These are phyloP conservation scores for Stegodyphus dumicola DNA, from an alignment of 1,140 invertebrate species.

Conservation along the genomic window DNA sequence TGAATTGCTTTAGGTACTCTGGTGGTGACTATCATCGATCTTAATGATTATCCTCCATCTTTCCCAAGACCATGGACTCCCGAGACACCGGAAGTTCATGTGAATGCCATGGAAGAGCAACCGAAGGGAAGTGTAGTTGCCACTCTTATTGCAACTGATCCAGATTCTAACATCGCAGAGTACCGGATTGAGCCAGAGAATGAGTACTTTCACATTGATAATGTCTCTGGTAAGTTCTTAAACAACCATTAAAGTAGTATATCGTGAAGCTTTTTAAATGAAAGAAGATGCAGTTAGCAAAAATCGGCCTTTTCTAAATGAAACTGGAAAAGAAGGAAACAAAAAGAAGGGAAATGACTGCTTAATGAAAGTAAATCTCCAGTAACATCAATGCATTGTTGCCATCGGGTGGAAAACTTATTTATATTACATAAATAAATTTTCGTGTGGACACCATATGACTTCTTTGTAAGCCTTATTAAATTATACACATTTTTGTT, in stretches of 20 bases:
- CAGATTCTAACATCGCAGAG: constrained; percentile 83
- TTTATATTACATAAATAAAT: too few relatives aligned
- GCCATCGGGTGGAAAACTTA: too few relatives aligned
- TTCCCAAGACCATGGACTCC: constrained; percentile 80
- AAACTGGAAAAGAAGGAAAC: too few relatives aligned
- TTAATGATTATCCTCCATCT: constrained; percentile 76
- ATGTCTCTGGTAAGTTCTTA: constrained; percentile 59
- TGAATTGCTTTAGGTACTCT: constrained; percentile 77
- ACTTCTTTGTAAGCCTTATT: too few relatives aligned
- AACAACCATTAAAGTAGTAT: background rate
- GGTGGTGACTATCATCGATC: constrained; percentile 87
- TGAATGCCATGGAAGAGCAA: constrained; percentile 83
- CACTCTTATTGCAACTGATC: constrained; percentile 83
- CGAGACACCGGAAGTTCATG: constrained; percentile 75
- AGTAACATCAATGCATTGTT: too few relatives aligned
- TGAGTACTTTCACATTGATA: constrained; percentile 81
- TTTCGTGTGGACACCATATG: too few relatives aligned
- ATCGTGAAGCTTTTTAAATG: too few relatives aligned
- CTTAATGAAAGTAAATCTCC: too few relatives aligned
- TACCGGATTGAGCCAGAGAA: constrained; percentile 79
- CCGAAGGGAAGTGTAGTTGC: constrained; percentile 82
- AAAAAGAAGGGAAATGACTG: too few relatives aligned
- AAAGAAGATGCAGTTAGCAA: too few relatives aligned
- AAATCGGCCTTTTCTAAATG: too few relatives aligned
- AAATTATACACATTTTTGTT: too few relatives aligned